Evolutionary conservation across 2,797 vertebrate species (phyloP), one percentile per base, ranked within the genome.

Genomic region (Schizothorax lantsangensis): DNA sequence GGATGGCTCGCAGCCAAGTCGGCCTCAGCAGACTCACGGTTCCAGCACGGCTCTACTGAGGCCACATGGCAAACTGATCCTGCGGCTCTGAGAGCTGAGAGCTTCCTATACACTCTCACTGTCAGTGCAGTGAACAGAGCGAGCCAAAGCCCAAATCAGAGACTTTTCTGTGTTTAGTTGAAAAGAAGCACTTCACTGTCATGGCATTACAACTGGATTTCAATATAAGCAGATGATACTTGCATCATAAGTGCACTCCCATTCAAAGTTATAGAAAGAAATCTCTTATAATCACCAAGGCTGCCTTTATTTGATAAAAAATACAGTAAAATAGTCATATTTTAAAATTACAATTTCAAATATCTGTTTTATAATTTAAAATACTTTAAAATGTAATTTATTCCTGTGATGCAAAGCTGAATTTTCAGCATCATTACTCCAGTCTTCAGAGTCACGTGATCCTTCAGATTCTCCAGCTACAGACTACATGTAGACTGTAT

Each of bases 1-100:
- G 33, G 21, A 33, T 88, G 84, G 88, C 80, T 59, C 9, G 14
- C 14, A 26, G 81, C 88, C 88, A 85, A 69, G 79, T 77, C 5
- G 36, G 30, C 75, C 54, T 85, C 43, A 26, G n/a, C 19, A 81
- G 72, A 72, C 14, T 54, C 52, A 17, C 38, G 36, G 40, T 47
- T 85, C 40, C 40, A 33, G 69, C 36, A 72, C 6, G 66, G 77
- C 54, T 84, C 38, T 21, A 33, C 57, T 69, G 59, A 49, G 59
- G 23, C 17, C 54, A 77, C 62, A 69, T 33, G 64, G 52, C 47
- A 77, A 75, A 69, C 62, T n/a, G 30, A 75, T 47, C 74, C 38
- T 69, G 68, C 1, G 4, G 36, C 82, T 40, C 49, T 15, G 45
- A 69, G 33, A 85, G 33, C 47, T 4, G 10, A 68, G 36, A 86